Conservation (phyloP, 2,113 vertebrate genomes). For the Meles meles region DNA sequence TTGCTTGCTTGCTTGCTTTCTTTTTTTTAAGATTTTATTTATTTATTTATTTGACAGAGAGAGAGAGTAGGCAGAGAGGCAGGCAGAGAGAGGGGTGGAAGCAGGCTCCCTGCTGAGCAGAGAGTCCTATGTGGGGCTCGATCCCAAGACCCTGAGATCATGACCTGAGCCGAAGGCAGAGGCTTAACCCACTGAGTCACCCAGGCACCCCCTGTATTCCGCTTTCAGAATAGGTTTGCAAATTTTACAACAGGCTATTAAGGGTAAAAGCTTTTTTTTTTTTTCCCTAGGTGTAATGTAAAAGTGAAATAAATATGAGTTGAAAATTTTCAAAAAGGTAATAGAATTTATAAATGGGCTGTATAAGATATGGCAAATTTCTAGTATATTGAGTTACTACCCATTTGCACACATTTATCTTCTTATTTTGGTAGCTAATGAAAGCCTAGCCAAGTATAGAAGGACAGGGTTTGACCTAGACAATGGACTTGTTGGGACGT, state of each 20-base stretch:
- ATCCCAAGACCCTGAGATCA: too few relatives aligned
- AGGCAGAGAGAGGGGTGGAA: too few relatives aligned
- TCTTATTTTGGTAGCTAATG: constrained; percentile 89
- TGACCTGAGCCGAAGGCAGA: too few relatives aligned
- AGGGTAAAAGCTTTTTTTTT: constrained; percentile 77
- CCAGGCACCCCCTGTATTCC: constrained; percentile 74
- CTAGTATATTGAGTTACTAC: constrained; percentile 84
- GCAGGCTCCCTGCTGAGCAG: too few relatives aligned
- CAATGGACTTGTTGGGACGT: background rate
- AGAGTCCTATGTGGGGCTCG: too few relatives aligned
- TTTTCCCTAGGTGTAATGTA: background rate
- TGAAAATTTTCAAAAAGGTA: constrained; percentile 71
- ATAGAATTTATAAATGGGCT: constrained; percentile 83
- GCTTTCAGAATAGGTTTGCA: constrained; percentile 84
- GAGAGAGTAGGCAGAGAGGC: too few relatives aligned
- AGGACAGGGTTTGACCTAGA: background rate
- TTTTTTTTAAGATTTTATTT: too few relatives aligned
- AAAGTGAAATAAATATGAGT: background rate
- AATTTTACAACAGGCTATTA: constrained; percentile 76
- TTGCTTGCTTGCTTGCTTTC: background rate
- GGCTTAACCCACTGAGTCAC: too few relatives aligned
- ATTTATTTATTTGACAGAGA: too few relatives aligned
- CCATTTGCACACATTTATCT: constrained; percentile 82
- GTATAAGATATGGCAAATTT: constrained; percentile 81
- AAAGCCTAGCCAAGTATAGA: constrained; percentile 89